Conservation (phyloP, 2,888 invertebrate genomes). For the Miltochrista miniata region DNA sequence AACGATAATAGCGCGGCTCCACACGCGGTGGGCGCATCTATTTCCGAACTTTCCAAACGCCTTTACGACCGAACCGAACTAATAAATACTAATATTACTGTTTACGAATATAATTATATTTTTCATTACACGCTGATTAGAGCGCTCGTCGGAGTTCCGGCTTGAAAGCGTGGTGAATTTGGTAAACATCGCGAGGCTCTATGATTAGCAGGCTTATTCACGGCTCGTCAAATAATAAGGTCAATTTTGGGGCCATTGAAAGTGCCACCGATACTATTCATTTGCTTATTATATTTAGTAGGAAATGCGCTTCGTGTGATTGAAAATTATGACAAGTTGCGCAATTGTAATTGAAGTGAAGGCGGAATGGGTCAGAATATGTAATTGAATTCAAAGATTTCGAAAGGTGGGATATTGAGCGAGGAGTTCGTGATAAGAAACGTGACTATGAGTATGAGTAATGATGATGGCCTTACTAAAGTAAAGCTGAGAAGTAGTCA, state of each 20-base stretch:
- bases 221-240: slow-evolving; percentile 19
- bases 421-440: no score
- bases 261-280: slow-evolving; percentile 5
- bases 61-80: slow-evolving; percentile 2
- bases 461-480: no score
- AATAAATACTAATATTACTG: slow-evolving; percentile 13
- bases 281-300: slow-evolving; percentile 2
- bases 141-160: slow-evolving; percentile 16
- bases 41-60: slow-evolving; percentile 8
- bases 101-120: slow-evolving; percentile 13
- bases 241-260: slow-evolving; percentile 15
- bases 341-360: not conserved
- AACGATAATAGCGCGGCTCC: not conserved
- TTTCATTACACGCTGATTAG: slow-evolving; percentile 16
- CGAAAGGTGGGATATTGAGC: no score
- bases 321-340: no score
- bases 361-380: no score
- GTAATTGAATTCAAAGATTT: no score
- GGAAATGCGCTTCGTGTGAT: no score
- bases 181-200: slow-evolving; percentile 13
- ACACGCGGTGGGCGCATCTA: not conserved
- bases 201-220: slow-evolving; percentile 18
- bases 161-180: slow-evolving; percentile 21
- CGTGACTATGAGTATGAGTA: no score
- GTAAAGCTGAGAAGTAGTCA: no score